Conservation (phyloP, 2,113 vertebrate genomes). For the Corythornis madagascariensis region DNA sequence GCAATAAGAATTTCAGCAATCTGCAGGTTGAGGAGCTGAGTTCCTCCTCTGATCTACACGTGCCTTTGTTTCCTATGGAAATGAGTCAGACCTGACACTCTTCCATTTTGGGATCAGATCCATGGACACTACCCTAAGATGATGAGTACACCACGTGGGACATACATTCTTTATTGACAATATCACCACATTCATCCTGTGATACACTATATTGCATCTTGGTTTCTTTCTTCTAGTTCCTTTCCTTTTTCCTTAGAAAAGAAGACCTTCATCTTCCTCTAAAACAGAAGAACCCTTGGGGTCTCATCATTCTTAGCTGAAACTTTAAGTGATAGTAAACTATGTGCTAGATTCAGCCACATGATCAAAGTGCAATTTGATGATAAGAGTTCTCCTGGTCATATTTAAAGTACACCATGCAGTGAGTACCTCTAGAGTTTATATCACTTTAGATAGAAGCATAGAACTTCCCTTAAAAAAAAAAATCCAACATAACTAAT, state of each 20-base stretch:
- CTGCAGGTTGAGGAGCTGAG: not conserved
- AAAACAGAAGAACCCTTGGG: not conserved
- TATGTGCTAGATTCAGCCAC: not conserved
- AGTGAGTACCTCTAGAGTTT: not conserved
- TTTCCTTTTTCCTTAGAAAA: not conserved
- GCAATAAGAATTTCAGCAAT: not conserved
- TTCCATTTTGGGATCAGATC: not conserved
- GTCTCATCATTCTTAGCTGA: not conserved
- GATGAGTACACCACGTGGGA: not conserved
- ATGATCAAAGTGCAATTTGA: not conserved
- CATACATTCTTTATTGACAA: not conserved
- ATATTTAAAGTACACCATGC: not conserved
- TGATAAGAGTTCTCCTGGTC: not conserved
- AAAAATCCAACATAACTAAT: not conserved
- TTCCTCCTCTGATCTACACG: not conserved
- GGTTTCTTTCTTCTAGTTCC: not conserved
- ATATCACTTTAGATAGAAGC: not conserved
- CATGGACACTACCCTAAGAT: not conserved
- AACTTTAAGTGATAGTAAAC: not conserved
- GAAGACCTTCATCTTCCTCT: not conserved
- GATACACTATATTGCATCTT: not conserved
- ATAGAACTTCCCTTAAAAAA: not conserved
- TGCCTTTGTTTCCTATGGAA: not conserved
- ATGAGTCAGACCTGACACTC: not conserved
- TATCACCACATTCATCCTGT: not conserved